These are phyloP conservation scores for Cisticola juncidis DNA, from an alignment of 2,113 vertebrate species.

Conservation along the genomic window DNA sequence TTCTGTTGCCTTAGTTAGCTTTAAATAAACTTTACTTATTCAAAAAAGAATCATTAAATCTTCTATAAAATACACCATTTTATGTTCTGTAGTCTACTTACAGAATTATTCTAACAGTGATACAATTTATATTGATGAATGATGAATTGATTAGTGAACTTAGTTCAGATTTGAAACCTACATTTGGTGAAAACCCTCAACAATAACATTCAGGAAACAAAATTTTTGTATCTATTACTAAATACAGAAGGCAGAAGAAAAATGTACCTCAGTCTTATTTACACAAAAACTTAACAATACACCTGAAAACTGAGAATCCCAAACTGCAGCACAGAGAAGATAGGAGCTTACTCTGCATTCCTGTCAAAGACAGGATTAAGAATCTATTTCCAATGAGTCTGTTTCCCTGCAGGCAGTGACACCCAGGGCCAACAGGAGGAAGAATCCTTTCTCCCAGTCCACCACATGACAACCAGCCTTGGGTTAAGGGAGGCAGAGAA, in stretches of 20 bases:
- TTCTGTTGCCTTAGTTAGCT: background rate
- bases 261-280: fast-evolving
- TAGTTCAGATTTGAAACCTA: background rate
- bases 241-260: background rate
- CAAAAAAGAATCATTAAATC: background rate
- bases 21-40: background rate
- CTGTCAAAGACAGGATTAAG: background rate
- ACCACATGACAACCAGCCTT: fast-evolving
- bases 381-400: background rate
- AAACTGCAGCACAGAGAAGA: background rate
- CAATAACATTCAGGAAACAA: background rate
- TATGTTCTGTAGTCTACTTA: background rate
- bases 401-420: background rate
- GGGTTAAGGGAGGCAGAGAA: background rate
- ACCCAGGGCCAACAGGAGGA: background rate
- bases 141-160: background rate
- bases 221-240: background rate
- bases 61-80: background rate
- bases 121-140: background rate
- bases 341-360: background rate
- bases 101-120: background rate
- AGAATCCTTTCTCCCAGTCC: background rate
- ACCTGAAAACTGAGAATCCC: background rate
- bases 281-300: background rate
- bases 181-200: background rate